These are phyloP conservation scores for Venusia cambrica DNA, from an alignment of 2,888 invertebrate species.

Conservation along the genomic window DNA sequence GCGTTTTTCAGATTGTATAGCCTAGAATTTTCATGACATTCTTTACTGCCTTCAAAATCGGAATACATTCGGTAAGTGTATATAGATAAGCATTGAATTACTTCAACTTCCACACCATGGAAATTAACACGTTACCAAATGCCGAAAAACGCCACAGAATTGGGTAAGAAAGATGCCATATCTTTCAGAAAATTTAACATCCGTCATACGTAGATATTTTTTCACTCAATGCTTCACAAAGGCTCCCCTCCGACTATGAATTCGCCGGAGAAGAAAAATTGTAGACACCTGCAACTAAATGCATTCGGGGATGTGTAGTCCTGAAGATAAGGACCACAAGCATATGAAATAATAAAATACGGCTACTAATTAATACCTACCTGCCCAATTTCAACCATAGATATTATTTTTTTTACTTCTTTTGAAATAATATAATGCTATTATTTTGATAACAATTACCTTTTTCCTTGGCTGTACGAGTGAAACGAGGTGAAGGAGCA, in stretches of 20 bases:
- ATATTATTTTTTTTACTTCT: no score
- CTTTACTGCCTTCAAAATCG: not conserved
- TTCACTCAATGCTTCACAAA: slow-evolving; percentile 34
- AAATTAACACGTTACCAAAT: no score
- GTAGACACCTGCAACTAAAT: slow-evolving; percentile 76
- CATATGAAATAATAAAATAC: no score
- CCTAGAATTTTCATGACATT: not conserved
- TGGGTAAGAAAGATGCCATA: slow-evolving; percentile 29
- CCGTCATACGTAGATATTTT: slow-evolving; percentile 25
- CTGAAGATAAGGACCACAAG: no score
- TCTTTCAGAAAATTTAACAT: slow-evolving; percentile 23
- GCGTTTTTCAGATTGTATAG: slow-evolving; percentile 1
- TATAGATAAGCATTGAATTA: no score
- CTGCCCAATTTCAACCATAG: no score
- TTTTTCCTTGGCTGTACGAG: no score
- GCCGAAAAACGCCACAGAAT: slow-evolving; percentile 19
- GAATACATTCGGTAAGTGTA: not conserved
- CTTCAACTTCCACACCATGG: no score
- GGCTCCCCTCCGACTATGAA: slow-evolving; percentile 51
- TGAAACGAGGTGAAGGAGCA: no score
- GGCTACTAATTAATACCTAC: no score
- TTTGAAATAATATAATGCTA: no score
- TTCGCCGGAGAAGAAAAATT: slow-evolving; percentile 71
- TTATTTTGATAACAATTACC: no score
- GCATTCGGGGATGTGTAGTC: slow-evolving; percentile 46